Percentiles rank a stretch among this genome's conserved stretches.
Evolutionary conservation across 2,113 vertebrate genomes (phyloP).

Genomic region (Notiomystis cincta): DNA sequence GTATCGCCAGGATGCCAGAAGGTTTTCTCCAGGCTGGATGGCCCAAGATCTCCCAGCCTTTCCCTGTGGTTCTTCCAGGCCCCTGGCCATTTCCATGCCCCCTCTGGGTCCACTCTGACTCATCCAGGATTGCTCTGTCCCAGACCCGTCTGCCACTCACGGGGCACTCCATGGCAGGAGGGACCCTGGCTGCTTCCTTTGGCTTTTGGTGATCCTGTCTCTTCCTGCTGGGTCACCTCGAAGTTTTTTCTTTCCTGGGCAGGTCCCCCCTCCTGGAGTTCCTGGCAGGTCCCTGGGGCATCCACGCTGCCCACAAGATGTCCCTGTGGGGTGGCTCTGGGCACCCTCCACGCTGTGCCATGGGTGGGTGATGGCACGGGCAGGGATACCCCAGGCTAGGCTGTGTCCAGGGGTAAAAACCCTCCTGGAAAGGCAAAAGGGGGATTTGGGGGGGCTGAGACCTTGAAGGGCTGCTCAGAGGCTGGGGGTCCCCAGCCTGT

Average conservation of each 20-base stretch:
- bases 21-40: background rate
- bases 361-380: background rate
- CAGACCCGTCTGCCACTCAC: background rate
- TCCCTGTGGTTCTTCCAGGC: background rate
- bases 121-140: background rate
- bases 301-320: background rate
- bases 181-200: background rate
- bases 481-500: background rate
- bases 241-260: background rate
- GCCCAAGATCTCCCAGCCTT: background rate
- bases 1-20: no score
- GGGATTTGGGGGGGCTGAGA: rapidly evolving
- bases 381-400: background rate
- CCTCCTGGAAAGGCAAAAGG: background rate
- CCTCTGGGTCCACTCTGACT: rapidly evolving
- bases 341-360: rapidly evolving
- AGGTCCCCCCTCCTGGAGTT: rapidly evolving
- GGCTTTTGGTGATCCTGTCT: background rate
- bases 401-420: background rate
- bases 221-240: background rate
- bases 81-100: rapidly evolving
- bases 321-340: background rate
- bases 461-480: background rate
- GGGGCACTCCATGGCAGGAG: rapidly evolving
- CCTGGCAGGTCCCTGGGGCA: background rate